Percentiles rank a stretch among this genome's conserved stretches.
phyloP scores from a whole-genome alignment of 2,888 invertebrate genomes.

The Calameuta pallipes region DNA sequence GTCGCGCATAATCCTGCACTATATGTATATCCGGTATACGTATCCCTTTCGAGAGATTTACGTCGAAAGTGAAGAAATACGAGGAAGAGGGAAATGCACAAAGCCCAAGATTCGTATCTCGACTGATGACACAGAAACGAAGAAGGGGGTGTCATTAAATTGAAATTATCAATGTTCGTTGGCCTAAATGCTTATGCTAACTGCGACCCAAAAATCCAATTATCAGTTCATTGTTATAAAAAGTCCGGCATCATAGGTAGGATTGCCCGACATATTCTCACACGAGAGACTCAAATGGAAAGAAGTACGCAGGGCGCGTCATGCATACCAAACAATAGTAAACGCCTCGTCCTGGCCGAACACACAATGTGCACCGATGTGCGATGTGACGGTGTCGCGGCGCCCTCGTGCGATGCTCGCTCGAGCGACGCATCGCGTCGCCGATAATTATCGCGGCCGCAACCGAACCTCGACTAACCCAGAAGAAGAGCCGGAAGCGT shows the following conservation, averaged over 20 bases:
- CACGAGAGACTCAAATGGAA: constrained; percentile 36
- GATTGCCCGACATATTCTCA: constrained; percentile 36
- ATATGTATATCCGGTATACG: too few species aligned
- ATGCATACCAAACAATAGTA: background rate
- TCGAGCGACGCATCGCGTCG: background rate
- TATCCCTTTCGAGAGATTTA: too few species aligned
- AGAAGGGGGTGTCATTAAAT: too few species aligned
- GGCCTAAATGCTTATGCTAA: constrained; percentile 45
- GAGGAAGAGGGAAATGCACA: too few species aligned
- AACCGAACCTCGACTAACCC: constrained; percentile 20
- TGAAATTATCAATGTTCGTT: background rate
- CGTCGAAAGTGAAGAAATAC: too few species aligned
- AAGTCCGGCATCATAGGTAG: constrained; percentile 8
- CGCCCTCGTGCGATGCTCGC: too few species aligned
- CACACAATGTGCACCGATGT: too few species aligned
- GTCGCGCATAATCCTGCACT: too few species aligned
- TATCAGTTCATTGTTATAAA: constrained; percentile 22
- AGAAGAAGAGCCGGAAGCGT: constrained; percentile 36
- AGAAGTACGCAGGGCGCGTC: constrained; percentile 23
- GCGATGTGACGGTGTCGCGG: too few species aligned
- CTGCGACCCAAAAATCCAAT: constrained; percentile 47
- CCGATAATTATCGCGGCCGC: background rate
- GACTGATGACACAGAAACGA: too few species aligned
- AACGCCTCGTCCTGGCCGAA: too few species aligned
- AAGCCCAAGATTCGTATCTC: too few species aligned